Percentiles rank a stretch among this genome's conserved stretches.
Conservation (phyloP, 2,888 invertebrate species). For the Rhimphoctona megacephalus region DNA sequence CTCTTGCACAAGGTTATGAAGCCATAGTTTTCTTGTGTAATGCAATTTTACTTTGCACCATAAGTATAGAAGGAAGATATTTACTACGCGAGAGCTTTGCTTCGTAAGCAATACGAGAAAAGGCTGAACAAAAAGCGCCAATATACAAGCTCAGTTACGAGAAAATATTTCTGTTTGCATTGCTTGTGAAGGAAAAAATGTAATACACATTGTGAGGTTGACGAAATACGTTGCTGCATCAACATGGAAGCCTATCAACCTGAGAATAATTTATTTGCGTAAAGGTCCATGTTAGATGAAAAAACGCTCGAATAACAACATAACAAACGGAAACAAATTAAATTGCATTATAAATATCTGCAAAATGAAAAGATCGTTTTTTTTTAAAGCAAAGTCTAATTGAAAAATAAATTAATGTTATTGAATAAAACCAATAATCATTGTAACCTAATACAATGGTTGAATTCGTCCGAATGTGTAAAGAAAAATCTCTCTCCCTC, state of each 20-base stretch:
- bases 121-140: background rate
- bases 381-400: background rate
- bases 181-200: constrained; percentile 27
- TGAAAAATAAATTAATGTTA: background rate
- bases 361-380: background rate
- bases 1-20: constrained; percentile 25
- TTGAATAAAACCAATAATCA: background rate
- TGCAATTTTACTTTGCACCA: background rate
- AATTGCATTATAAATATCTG: background rate
- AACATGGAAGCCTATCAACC: constrained; percentile 1
- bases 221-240: constrained; percentile 2
- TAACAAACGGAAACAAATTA: background rate
- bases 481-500: background rate
- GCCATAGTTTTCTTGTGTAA: constrained; percentile 6
- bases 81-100: background rate
- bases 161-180: constrained; percentile 45
- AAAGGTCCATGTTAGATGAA: background rate
- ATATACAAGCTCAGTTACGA: constrained; percentile 14
- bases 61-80: constrained; percentile 14
- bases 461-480: background rate
- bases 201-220: constrained; percentile 18
- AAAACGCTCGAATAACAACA: background rate
- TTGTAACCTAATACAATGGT: background rate
- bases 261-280: background rate
- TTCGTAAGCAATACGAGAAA: constrained; percentile 26